Evolutionary conservation across 2,797 vertebrate species (phyloP), one percentile per base, ranked within the genome.

Genomic region (Rhinogobio ventralis): DNA sequence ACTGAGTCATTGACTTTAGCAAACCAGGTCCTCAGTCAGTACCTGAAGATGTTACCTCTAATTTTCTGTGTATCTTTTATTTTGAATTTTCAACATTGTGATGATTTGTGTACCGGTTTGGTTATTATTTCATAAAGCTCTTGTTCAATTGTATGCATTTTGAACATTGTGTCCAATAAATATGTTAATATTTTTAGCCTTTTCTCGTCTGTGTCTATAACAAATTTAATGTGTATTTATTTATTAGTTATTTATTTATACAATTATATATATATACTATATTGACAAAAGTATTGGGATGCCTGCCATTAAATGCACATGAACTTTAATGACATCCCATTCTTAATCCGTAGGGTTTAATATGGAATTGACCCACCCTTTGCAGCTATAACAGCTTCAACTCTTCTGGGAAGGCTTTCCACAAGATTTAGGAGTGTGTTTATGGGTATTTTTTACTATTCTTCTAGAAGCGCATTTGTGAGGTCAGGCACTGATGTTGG

Each of bases 151-250:
- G 89, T 86, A 57, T 78, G 81, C 75, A 86, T 86, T 86, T 86
- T 87, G 71, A 89, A 80, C 83, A 88, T 88, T 86, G 84, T 86
- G 87, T 87, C 86, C 67, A 88, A 86, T 88, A 87, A 89, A 88
- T 87, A 86, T 89, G 86, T 78, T 84, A 19, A 88, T 87, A 88
- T 89, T 89, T 89, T 87, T 86, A 79, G 68, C 74, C 30, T 7
- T 60, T 55, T 76, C 2, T 82, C 9, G 23, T 49, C 36, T 66
- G 62, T 85, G 45, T 33, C 30, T 19, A 68, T 30, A 23, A 72
- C 1, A 13, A 36, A 39, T 23, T 46, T 13, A 5, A 9, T 25
- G 3, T 25, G 45, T 39, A 62, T 33, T 9, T 17, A 66, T 17
- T 4, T 4, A 57, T 23, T 55, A 55, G 53, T 49, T 49, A 49